These are phyloP conservation scores for Sapajus apella DNA, from an alignment of 2,113 vertebrate genomes.

Conservation along the genomic window DNA sequence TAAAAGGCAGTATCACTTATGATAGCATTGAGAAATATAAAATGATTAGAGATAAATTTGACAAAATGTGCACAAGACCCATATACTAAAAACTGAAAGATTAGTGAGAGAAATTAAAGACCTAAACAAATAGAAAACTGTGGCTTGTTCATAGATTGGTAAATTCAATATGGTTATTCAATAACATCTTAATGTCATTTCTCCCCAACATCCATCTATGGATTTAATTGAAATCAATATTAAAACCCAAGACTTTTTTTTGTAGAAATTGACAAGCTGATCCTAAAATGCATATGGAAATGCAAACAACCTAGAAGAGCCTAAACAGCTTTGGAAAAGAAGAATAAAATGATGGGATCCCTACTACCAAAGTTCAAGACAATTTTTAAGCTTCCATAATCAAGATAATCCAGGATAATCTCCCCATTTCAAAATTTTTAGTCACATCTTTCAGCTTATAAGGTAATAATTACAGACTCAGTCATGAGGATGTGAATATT, in stretches of 20 bases:
- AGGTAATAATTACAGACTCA: not conserved
- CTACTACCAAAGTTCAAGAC: not conserved
- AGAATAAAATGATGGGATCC: not conserved
- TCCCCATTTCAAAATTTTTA: not conserved
- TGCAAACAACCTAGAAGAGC: not conserved
- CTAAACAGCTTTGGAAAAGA: slow-evolving; percentile 5
- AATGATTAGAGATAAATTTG: slow-evolving; percentile 24
- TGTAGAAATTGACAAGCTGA: not conserved
- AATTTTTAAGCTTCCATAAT: not conserved
- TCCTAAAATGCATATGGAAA: slow-evolving; percentile 14
- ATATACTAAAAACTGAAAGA: not conserved
- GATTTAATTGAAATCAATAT: not conserved
- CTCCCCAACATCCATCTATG: not conserved
- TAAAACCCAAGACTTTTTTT: not conserved
- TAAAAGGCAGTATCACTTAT: not conserved
- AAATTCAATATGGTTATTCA: not conserved
- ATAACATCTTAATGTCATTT: not conserved
- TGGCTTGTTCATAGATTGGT: not conserved
- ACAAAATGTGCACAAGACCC: not conserved
- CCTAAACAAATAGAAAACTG: not conserved
- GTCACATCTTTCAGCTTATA: not conserved
- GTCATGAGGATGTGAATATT: not conserved
- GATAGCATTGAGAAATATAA: slow-evolving; percentile 4
- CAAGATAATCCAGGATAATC: not conserved
- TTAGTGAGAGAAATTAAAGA: not conserved